A percentile compares a stretch with the other conserved stretches of the same genome.
These are phyloP conservation scores for Acanthochromis polyacanthus DNA, from an alignment of 2,113 vertebrate genomes.

Conservation along the genomic window DNA sequence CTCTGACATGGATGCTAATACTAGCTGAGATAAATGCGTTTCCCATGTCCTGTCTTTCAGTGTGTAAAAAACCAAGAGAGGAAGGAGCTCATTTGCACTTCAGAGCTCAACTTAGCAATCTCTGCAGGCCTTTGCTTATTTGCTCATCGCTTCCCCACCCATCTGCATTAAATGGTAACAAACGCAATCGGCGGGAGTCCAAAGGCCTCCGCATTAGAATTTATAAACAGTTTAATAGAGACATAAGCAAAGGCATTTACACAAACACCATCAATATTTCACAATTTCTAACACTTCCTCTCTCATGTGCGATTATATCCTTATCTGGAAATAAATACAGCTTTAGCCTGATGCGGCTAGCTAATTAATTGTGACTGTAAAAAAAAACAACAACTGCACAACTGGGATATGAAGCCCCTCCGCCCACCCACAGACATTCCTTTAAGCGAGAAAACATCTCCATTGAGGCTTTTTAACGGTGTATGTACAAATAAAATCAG, in stretches of 20 bases:
- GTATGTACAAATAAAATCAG: slow-evolving; percentile 72
- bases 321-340: slow-evolving; percentile 68
- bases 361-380: slow-evolving; percentile 82
- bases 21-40: slow-evolving; percentile 70
- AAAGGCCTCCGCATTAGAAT: slow-evolving; percentile 80
- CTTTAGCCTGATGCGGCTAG: slow-evolving; percentile 56
- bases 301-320: slow-evolving; percentile 75
- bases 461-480: slow-evolving; percentile 55
- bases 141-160: slow-evolving; percentile 73
- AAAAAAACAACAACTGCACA: slow-evolving; percentile 53
- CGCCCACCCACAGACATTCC: not conserved
- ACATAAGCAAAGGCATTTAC: slow-evolving; percentile 77
- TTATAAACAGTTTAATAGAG: slow-evolving; percentile 83
- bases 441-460: slow-evolving; percentile 60
- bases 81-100: slow-evolving; percentile 86
- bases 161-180: slow-evolving; percentile 79
- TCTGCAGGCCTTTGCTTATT: slow-evolving; percentile 82
- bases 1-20: slow-evolving; percentile 56
- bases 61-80: slow-evolving; percentile 56
- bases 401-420: slow-evolving; percentile 40
- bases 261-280: slow-evolving; percentile 88
- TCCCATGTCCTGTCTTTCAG: slow-evolving; percentile 41
- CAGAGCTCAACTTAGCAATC: slow-evolving; percentile 79
- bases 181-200: slow-evolving; percentile 78
- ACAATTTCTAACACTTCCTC: slow-evolving; percentile 77